A percentile compares a stretch with the other conserved stretches of the same genome.
These are phyloP conservation scores for Poliocrania exsul DNA, from an alignment of 2,797 vertebrate species.

Conservation along the genomic window DNA sequence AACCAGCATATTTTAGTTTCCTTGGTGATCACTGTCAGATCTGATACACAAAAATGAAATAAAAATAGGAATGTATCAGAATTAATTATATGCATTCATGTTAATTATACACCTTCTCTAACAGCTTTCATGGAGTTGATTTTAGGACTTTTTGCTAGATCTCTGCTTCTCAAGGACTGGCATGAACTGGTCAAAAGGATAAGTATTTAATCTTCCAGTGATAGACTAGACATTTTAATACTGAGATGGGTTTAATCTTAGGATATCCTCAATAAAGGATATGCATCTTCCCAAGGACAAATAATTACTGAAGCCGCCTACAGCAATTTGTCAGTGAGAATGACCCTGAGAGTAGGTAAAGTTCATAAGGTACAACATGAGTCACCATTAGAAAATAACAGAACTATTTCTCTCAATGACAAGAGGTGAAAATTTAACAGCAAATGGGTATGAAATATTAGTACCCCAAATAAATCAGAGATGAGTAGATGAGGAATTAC, in stretches of 20 bases:
- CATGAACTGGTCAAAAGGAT: background rate
- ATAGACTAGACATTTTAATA: background rate
- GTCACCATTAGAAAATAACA: background rate
- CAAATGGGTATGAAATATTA: background rate
- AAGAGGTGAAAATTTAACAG: background rate
- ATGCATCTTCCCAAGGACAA: conserved; percentile 21
- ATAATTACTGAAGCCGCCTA: background rate
- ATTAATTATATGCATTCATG: background rate
- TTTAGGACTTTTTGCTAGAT: background rate
- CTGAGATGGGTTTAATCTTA: background rate
- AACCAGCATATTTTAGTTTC: background rate
- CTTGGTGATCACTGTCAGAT: background rate
- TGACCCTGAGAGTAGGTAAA: background rate
- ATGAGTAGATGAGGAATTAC: background rate
- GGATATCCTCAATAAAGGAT: background rate
- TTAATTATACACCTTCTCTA: background rate
- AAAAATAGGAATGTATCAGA: background rate
- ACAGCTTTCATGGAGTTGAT: background rate
- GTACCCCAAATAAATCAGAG: background rate
- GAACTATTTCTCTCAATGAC: background rate
- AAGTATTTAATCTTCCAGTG: background rate
- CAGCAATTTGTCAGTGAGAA: background rate
- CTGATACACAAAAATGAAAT: background rate
- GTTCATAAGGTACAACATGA: conserved; percentile 16
- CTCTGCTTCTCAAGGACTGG: background rate